Base-by-base conservation (phyloP, 1,140 invertebrate genomes). In the Pseudomyrmex pallidus region DNA sequence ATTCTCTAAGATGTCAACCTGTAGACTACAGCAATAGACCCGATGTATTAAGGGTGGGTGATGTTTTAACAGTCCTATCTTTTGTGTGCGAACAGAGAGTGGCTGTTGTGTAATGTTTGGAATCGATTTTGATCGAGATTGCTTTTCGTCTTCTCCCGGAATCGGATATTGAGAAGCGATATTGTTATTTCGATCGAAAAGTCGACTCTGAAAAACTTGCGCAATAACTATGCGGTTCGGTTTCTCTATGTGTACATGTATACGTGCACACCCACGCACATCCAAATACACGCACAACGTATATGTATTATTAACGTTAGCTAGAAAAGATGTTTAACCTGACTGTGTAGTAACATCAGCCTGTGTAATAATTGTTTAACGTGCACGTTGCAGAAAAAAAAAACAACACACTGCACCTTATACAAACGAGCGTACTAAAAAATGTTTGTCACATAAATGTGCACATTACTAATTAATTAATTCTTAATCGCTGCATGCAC, bases 1-100 rank as follows among this genome's bases (percentile, higher is more conserved):
- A 99, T 96, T 99, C 96, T 95, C 97, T 97, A 95, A 96, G 96
- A 93, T 99, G 98, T 96, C 98, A 99, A 95, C 98, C 98, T 87
- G 98, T 99, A 94, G 97, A 98, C 95, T 98, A 99, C 96, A 97
- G 97, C 91, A 96, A 97, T 95, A 96, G 97, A 95, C 97, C 97
- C 93, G 96, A 97, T 96, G 97, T 98, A 94, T 95, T 98, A 95
- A 96, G 97, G 96, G 98, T 99, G 96, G 96, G 96, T 96, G 89
- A 84, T 59, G 52, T 63, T 70, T 89, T 89, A 87, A 89, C 87
- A 62, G 13, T 35, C 35, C 35, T 35, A 35, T 35, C 35, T 35
- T 35, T 35, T 35, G 35, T 35, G 5, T 35, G 35, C 35, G 5
- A 35, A 35, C 35, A 35, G 35, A 35, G 35, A 5, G 0, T 35